These are phyloP conservation scores for Holacanthella duospinosa DNA, from an alignment of 2,888 invertebrate species.

Conservation along the genomic window DNA sequence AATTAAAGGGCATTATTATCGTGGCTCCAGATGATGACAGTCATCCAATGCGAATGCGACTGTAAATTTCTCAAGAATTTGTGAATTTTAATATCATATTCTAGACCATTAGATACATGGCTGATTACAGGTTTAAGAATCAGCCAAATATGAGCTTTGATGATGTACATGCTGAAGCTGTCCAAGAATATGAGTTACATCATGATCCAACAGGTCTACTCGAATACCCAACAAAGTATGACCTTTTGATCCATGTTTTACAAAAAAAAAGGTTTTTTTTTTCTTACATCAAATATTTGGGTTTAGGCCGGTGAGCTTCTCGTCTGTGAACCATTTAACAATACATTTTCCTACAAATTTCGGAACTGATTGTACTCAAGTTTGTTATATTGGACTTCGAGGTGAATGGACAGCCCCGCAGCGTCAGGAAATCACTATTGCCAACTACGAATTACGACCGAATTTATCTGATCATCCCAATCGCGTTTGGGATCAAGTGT, in stretches of 20 bases:
- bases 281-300: background rate
- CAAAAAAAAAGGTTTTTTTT: slow-evolving; percentile 2
- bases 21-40: slow-evolving; percentile 77
- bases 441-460: slow-evolving; percentile 77
- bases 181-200: slow-evolving; percentile 81
- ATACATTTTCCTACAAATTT: slow-evolving; percentile 83
- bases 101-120: background rate
- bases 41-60: slow-evolving; percentile 73
- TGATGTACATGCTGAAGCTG: slow-evolving; percentile 60
- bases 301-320: slow-evolving; percentile 87
- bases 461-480: slow-evolving; percentile 76
- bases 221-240: slow-evolving; percentile 84
- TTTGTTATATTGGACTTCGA: slow-evolving; percentile 88
- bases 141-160: slow-evolving; percentile 90
- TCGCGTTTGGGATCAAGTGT: slow-evolving; percentile 52
- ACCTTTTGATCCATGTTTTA: slow-evolving; percentile 21
- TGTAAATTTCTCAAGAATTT: no score
- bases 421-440: slow-evolving; percentile 80
- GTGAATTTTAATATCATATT: slow-evolving; percentile 40
- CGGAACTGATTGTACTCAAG: slow-evolving; percentile 69
- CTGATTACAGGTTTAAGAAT: slow-evolving; percentile 67
- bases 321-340: slow-evolving; percentile 74
- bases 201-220: slow-evolving; percentile 65
- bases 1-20: slow-evolving; percentile 85
- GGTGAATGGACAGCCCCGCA: slow-evolving; percentile 87